A percentile compares a stretch with the other conserved stretches of the same genome.
Conservation (phyloP, 2,888 invertebrate species). For the Tanytarsus gracilentus region DNA sequence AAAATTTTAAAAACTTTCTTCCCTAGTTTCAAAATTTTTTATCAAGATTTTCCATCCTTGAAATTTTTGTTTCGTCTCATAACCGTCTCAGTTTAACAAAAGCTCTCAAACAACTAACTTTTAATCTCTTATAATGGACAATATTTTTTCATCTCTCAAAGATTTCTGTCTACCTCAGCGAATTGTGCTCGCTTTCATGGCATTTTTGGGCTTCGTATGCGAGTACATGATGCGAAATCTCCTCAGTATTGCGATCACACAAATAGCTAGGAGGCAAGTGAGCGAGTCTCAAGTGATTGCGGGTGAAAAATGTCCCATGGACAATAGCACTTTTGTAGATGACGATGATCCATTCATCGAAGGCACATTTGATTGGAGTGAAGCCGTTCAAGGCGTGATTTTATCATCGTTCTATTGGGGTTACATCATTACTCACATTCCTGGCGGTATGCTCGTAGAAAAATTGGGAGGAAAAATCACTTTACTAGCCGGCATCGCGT, state of each 20-base stretch:
- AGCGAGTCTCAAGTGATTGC: not conserved
- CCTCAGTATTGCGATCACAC: conserved; percentile 54
- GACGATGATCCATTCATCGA: conserved; percentile 37
- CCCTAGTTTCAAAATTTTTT: too few species aligned
- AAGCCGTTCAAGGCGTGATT: conserved; percentile 57
- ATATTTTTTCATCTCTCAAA: not conserved
- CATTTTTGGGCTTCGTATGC: conserved; percentile 52
- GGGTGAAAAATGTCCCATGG: not conserved
- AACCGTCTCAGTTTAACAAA: too few species aligned
- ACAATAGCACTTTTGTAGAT: not conserved
- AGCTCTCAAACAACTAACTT: too few species aligned
- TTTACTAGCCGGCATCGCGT: conserved; percentile 7
- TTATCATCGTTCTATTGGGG: conserved; percentile 70
- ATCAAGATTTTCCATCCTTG: too few species aligned
- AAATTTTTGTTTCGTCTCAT: too few species aligned
- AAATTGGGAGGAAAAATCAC: conserved; percentile 61
- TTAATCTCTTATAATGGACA: too few species aligned
- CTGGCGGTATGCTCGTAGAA: conserved; percentile 64
- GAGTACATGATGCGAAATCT: conserved; percentile 59
- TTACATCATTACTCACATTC: conserved; percentile 63
- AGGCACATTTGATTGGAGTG: conserved; percentile 51
- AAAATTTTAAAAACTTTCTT: too few species aligned
- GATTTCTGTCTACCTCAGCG: conserved; percentile 44
- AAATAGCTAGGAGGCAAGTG: conserved; percentile 45
- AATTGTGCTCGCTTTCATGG: conserved; percentile 55